Conservation (phyloP, 2,113 vertebrate species). For the Cyanoramphus novaezelandiae region DNA sequence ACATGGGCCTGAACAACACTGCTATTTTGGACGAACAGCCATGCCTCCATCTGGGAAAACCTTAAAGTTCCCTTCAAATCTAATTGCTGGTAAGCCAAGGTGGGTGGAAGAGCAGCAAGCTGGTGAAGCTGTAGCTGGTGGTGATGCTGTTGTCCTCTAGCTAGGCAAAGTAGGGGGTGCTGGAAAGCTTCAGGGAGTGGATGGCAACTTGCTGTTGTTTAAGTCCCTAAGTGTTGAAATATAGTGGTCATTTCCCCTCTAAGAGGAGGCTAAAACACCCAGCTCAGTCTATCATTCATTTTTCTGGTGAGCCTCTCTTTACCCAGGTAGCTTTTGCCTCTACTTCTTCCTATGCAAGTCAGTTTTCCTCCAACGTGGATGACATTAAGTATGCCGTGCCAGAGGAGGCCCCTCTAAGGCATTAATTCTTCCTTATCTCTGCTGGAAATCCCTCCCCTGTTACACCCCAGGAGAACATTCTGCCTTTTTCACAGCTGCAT, state of each 20-base stretch:
- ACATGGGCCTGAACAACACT: not conserved
- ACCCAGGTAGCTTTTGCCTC: not conserved
- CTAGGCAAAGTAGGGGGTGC: not conserved
- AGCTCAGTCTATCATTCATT: not conserved
- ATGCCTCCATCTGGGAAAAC: not conserved
- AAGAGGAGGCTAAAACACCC: not conserved
- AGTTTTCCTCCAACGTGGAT: not conserved
- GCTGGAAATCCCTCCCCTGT: not conserved
- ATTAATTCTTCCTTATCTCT: slow-evolving; percentile 41
- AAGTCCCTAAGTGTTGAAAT: not conserved
- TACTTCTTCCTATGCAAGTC: not conserved
- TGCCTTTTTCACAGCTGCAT: slow-evolving; percentile 29
- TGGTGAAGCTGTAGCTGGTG: not conserved
- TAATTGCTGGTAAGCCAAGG: not conserved
- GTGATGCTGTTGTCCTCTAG: not conserved
- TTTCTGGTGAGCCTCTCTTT: not conserved
- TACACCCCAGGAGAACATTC: not conserved
- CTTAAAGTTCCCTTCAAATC: not conserved
- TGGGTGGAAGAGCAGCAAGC: not conserved
- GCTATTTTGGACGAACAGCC: not conserved
- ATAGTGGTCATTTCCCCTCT: not conserved
- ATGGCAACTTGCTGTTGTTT: not conserved
- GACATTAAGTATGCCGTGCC: not conserved
- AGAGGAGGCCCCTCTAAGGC: not conserved
- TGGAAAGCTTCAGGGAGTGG: not conserved